Conservation (phyloP, 2,797 vertebrate genomes). For the Peromyscus nudipes region DNA sequence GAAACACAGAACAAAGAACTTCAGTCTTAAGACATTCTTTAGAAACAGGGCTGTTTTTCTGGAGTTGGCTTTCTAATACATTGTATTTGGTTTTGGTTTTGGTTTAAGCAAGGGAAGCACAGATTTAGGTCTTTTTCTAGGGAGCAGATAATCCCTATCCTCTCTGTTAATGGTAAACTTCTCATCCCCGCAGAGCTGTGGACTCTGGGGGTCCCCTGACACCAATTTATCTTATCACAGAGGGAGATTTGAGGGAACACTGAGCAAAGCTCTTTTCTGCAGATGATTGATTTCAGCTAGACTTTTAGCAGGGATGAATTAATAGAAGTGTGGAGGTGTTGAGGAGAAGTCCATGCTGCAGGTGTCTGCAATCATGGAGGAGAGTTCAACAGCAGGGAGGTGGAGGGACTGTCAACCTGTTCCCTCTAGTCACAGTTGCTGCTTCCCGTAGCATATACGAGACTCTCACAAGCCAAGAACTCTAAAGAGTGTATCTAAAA, state of each 20-base stretch:
- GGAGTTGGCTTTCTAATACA: neutral
- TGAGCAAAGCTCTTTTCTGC: neutral
- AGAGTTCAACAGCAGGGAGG: neutral
- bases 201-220: neutral
- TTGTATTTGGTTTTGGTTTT: neutral
- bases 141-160: neutral
- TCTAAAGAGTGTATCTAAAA: neutral
- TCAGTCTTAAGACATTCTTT: neutral
- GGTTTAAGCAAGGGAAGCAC: neutral
- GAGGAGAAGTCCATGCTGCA: neutral
- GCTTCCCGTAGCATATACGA: neutral
- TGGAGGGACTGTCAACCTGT: rapidly evolving
- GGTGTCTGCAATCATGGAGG: neutral
- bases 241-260: neutral
- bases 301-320: neutral
- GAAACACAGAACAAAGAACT: neutral
- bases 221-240: neutral
- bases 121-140: neutral
- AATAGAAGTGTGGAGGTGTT: too few species aligned
- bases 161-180: neutral
- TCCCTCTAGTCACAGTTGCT: neutral
- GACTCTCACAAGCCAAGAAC: neutral
- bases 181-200: neutral
- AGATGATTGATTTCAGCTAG: neutral
- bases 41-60: neutral